phyloP scores from a whole-genome alignment of 2,888 invertebrate species.

The Caenorhabditis sp. region DNA sequence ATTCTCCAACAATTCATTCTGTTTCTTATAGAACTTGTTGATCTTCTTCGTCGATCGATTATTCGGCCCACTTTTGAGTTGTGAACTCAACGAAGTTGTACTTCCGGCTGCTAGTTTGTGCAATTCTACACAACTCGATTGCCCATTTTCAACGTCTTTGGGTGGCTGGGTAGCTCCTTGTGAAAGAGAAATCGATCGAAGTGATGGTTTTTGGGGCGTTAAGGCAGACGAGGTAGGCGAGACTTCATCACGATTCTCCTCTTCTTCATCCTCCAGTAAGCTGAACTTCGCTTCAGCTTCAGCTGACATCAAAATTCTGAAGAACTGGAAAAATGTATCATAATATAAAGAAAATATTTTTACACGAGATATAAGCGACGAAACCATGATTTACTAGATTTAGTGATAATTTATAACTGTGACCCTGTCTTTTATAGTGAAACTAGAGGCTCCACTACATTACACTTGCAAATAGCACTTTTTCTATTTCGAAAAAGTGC shows the following conservation, averaged over 20 bases:
- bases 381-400: too few relatives aligned
- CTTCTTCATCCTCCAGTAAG: constrained; percentile 35
- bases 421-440: too few relatives aligned
- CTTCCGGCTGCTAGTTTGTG: constrained; percentile 29
- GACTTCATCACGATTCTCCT: constrained; percentile 34
- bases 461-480: too few relatives aligned
- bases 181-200: constrained; percentile 31
- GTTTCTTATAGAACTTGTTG: constrained; percentile 67
- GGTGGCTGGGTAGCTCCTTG: constrained; percentile 27
- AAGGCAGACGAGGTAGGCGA: constrained; percentile 6
- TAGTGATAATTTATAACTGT: too few relatives aligned
- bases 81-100: constrained; percentile 29
- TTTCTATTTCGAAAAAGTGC: too few relatives aligned
- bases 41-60: constrained; percentile 50
- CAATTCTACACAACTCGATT: constrained; percentile 26
- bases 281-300: constrained; percentile 27
- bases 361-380: too few relatives aligned
- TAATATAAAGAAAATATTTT: too few relatives aligned
- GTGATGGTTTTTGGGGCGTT: constrained; percentile 17
- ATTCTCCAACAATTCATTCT: constrained; percentile 66
- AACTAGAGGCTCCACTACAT: too few relatives aligned
- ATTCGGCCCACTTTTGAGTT: constrained; percentile 15
- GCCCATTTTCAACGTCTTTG: constrained; percentile 17
- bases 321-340: background rate
- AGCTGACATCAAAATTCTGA: constrained; percentile 9